Conservation (phyloP, 2,797 vertebrate species). For the Lemur catta region DNA sequence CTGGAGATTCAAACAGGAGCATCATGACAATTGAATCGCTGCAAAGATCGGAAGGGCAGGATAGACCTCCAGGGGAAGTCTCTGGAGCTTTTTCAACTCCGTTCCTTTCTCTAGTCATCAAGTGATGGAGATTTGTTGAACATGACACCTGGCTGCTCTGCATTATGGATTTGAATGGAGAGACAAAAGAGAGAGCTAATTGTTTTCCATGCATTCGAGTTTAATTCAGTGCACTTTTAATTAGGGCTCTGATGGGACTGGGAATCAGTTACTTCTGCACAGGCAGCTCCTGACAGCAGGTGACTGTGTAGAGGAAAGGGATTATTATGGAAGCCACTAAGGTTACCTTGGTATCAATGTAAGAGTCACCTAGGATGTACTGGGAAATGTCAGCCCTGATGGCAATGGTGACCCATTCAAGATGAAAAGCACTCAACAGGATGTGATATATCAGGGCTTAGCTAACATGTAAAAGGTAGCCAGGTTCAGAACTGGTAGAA, state of each 20-base stretch:
- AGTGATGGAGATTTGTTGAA: slow-evolving; percentile 82
- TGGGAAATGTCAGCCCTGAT: neutral
- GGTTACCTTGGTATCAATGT: neutral
- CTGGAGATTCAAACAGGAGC: neutral
- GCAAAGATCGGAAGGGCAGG: neutral
- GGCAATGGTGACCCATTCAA: slow-evolving; percentile 35
- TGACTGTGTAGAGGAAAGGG: neutral
- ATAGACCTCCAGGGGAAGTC: neutral
- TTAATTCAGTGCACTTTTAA: slow-evolving; percentile 83
- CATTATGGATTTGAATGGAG: slow-evolving; percentile 68
- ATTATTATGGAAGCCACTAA: slow-evolving; percentile 32
- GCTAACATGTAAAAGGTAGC: neutral
- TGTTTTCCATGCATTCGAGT: slow-evolving; percentile 81
- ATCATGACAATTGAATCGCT: neutral
- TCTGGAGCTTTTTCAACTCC: slow-evolving; percentile 77
- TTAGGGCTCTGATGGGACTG: slow-evolving; percentile 79
- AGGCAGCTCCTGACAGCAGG: slow-evolving; percentile 66
- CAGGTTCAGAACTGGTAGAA: neutral
- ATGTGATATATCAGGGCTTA: neutral
- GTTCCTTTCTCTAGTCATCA: slow-evolving; percentile 79
- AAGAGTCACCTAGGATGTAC: neutral
- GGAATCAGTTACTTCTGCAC: slow-evolving; percentile 78
- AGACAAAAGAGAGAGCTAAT: slow-evolving; percentile 85
- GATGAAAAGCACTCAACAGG: neutral
- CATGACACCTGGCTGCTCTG: slow-evolving; percentile 83